Evolutionary conservation across 1,140 invertebrate genomes (phyloP), one percentile per base, ranked within the genome.

Genomic region (Bilobella aurantiaca): DNA sequence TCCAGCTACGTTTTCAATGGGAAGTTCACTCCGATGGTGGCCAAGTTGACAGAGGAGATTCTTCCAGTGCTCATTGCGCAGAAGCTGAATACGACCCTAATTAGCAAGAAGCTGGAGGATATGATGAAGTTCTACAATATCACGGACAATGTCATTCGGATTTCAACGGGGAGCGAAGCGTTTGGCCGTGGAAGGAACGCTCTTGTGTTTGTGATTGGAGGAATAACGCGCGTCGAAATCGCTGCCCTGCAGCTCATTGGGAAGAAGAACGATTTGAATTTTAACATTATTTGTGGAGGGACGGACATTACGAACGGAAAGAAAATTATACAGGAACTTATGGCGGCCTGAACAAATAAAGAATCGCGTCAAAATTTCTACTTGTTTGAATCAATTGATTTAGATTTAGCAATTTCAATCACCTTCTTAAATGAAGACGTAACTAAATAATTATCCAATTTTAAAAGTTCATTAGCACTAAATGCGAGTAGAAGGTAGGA

Each of bases 241-340:
- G 68, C 68, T 0, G 62, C 71, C 14, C 34, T 69, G 1, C 71
- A 73, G 59, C 56, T 68, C 16, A 59, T 73, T 8, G 66, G 63
- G 0, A 60, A 47, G 47, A 64, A 68, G 57, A 29, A 58, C 34
- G 64, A 60, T 1, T 73, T 69, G 49, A 12, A 18, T 42, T 42
- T 53, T 23, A 73, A 73, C 68, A 73, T 73, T 34, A 66, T 73
- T 30, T 63, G 64, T 60, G 68, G 53, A 1, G 71, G 71, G 1
- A 73, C 68, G 25, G 68, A 73, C 37, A 73, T 73, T 21, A 73
- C 68, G 2, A 73, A 67, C 56, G 70, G 71, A 0, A 68, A 62
- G 28, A 69, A 68, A 63, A 65, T 72, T 46, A 58, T 73, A 12
- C 66, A 61, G 14, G 57, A 28, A 58, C 25, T 31, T 27, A 58